Base-by-base conservation (phyloP, 1,140 invertebrate genomes). In the Myzus persicae region DNA sequence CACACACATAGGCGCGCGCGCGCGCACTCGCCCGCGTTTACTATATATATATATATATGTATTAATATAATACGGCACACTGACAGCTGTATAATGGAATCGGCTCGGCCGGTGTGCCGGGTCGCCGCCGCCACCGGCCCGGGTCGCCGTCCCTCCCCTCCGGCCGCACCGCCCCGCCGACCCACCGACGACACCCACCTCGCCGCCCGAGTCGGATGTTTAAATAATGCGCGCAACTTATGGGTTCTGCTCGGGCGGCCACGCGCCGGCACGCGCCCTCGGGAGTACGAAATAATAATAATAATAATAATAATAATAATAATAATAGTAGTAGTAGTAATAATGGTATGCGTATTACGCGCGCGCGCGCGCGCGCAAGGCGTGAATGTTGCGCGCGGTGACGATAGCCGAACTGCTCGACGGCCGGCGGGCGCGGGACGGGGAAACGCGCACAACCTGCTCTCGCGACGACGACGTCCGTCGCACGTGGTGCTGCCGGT, bases 81-180 rank as follows among this genome's bases (percentile, higher is more conserved):
- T 24, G 91, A 93, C 91, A 93, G 91, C 91, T 93, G 91, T 84
- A 85, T 42, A 93, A 93, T 85, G 76, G 91, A 84, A 93, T 93
- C 91, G 81, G 91, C 14, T 48, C 48, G 88, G 38, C 24, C 88
- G 88, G 20, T 20, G 44, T 8, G 84, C 42, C 8, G 8, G 44
- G 87, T 24, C 36, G 46, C 85, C 31, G 36, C 81, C 48, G 2
- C 20, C 38, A 76, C 59, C 31, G 38, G 24, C 20, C 20, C 20
- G 22, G 44, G 87, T 24, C 46, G 46, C 85, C 31, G 8, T 36
- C 18, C 14, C 18, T 11, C 3, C 3, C 8, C 82, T 0, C 22
- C 82, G 20, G 48, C 48, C 81, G 24, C 76, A 1, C 76, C 1
- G 76, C 7, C 22, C 11, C 46, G 11, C 0, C 38, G n/a, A 67